These are phyloP conservation scores for Tor tambroides DNA, from an alignment of 2,113 vertebrate genomes.

Conservation along the genomic window DNA sequence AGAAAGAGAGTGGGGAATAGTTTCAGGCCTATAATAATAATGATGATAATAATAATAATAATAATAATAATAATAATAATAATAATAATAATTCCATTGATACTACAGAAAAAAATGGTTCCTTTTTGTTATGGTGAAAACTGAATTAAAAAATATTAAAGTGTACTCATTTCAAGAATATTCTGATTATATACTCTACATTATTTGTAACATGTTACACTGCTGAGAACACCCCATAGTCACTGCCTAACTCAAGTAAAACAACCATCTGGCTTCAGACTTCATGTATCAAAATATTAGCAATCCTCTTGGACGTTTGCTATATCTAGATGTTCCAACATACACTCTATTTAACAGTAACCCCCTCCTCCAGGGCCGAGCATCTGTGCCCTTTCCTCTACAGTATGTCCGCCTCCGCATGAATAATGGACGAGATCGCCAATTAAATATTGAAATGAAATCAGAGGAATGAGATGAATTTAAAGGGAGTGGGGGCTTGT, in stretches of 20 bases:
- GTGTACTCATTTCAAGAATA: neutral
- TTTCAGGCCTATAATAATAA: neutral
- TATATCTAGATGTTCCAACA: neutral
- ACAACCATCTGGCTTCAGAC: neutral
- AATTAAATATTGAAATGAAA: constrained; percentile 71
- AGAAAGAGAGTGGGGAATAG: neutral
- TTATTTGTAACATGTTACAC: neutral
- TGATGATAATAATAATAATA: neutral
- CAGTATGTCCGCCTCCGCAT: constrained; percentile 45
- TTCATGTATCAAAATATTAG: constrained; percentile 29
- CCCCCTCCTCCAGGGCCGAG: constrained; percentile 39
- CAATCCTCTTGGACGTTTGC: constrained; percentile 3
- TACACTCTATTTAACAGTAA: constrained; percentile 1
- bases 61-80: too few species aligned
- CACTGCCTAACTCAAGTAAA: neutral
- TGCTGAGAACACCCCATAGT: neutral
- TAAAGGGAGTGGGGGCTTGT: constrained; percentile 45
- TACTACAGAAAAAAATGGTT: neutral
- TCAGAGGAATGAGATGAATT: constrained; percentile 55
- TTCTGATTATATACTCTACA: neutral
- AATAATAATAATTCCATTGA: neutral
- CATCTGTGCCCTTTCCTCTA: constrained; percentile 56
- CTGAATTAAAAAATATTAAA: neutral
- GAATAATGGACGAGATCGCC: constrained; percentile 60
- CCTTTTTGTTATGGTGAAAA: neutral